Evolutionary conservation across 2,888 invertebrate genomes (phyloP), one percentile per base, ranked within the genome.

Genomic region (Blastobasis lacticolella): DNA sequence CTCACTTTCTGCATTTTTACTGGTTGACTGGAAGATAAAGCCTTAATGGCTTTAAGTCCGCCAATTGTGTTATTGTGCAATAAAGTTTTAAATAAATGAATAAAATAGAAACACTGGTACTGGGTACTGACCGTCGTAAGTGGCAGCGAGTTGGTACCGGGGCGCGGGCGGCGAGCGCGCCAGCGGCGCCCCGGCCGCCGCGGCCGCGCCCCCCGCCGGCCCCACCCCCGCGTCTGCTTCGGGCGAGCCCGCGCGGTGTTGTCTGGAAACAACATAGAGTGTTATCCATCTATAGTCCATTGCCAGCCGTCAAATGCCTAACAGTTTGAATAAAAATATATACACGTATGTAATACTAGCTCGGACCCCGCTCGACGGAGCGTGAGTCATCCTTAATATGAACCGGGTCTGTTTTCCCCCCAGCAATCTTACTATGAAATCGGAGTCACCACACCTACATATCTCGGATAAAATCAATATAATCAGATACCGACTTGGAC

Each of bases 201-300:
- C 66, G 79, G 65, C 93, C 82, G 56, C 86, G 66, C 42, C 66
- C 91, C 89, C 62, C 91, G 71, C 57, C 64, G 66, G 37, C 52
- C 38, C 10, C 7, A 5, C 6, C 42, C 5, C 38, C 5, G 90
- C 90, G 48, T 86, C 91, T 50, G 84, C 92, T 2, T 89, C 91
- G 97, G 53, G 99, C 99, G 0, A 90, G 93, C 7, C 72, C 81
- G 96, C 66, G 90, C 94, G 63, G 95, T 94, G 1, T 77, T 97
- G 4, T 99, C 98, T 98, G 97, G 98, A 66, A 95, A 92, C 71
- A 90, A 42, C 10, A 42, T 42, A 42, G n/a, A 42, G n/a, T 9
- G 41, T 4, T 9, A n/a, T 9, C 10, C 42, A n/a, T 9, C 1
- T 7, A 42, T 10, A 10, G 9, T 42, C 9, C 6, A 42, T 7